These are phyloP conservation scores for Drosophila niveifrons DNA, from an alignment of 2,888 invertebrate species.

Conservation along the genomic window DNA sequence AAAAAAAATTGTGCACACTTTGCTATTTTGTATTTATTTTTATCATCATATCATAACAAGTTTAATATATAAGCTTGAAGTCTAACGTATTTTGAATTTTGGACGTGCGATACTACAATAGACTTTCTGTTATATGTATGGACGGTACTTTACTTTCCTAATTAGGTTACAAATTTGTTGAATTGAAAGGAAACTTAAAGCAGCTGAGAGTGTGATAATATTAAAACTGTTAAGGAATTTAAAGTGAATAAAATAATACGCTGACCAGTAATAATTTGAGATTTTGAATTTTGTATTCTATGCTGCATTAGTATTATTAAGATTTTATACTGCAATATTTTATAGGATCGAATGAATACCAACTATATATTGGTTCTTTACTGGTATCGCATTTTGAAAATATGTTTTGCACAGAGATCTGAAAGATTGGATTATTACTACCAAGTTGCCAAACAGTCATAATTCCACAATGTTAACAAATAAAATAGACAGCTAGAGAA, in stretches of 20 bases:
- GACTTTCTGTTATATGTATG: constrained; percentile 42
- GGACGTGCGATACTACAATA: constrained; percentile 58
- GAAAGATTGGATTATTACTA: constrained; percentile 30
- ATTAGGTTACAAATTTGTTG: constrained; percentile 37
- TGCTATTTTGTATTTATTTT: constrained; percentile 5
- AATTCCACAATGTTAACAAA: constrained; percentile 64
- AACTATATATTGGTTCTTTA: constrained; percentile 1
- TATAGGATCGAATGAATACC: no score
- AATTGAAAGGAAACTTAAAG: constrained; percentile 11
- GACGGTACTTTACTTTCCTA: constrained; percentile 69
- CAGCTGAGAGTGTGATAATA: constrained; percentile 36
- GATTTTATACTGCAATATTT: no score
- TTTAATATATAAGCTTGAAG: constrained; percentile 63
- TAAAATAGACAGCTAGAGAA: constrained; percentile 67
- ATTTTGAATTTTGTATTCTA: not conserved
- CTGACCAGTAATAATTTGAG: not conserved
- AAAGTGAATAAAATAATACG: not conserved
- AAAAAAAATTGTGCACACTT: constrained; percentile 36
- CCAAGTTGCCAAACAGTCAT: constrained; percentile 50
- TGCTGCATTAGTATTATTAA: not conserved
- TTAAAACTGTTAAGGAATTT: no score
- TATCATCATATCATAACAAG: not conserved
- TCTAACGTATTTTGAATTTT: constrained; percentile 55
- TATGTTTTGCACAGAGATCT: constrained; percentile 41
- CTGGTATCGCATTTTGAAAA: constrained; percentile 33